phyloP scores from a whole-genome alignment of 2,888 invertebrate species.

The Yponomeuta plumbellus region DNA sequence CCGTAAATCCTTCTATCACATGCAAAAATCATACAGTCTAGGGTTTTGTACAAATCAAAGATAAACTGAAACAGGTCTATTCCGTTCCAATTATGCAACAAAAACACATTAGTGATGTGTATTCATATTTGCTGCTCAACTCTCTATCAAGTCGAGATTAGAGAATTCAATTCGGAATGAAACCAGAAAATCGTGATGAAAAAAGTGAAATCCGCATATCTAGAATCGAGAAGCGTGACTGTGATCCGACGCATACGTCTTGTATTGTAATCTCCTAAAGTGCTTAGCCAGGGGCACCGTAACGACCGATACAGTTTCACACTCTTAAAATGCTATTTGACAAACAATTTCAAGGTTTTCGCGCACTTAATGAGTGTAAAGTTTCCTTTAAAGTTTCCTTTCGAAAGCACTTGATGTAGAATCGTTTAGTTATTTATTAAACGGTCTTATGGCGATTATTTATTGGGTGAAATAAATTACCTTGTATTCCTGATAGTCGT shows the following conservation, averaged over 20 bases:
- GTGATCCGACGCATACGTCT: background rate
- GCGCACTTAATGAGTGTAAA: background rate
- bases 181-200: slow-evolving; percentile 7
- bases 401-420: background rate
- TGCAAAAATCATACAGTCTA: too few species aligned
- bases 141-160: background rate
- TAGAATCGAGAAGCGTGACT: slow-evolving; percentile 4
- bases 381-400: too few species aligned
- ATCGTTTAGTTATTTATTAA: background rate
- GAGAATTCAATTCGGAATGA: background rate
- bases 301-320: background rate
- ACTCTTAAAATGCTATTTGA: slow-evolving; percentile 7
- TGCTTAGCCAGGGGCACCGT: background rate
- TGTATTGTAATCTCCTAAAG: background rate
- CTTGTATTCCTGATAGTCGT: too few species aligned
- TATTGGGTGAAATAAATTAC: too few species aligned
- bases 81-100: background rate
- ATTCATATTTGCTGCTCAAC: background rate
- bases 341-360: slow-evolving; percentile 7
- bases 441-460: too few species aligned
- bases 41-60: too few species aligned
- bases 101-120: background rate
- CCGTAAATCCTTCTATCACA: too few species aligned
- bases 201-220: slow-evolving; percentile 7
- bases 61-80: background rate